Percentiles rank a stretch among this genome's conserved stretches.
Conservation (phyloP, 35 echinoderm and acorn worm species). For the Apostichopus japonicus region DNA sequence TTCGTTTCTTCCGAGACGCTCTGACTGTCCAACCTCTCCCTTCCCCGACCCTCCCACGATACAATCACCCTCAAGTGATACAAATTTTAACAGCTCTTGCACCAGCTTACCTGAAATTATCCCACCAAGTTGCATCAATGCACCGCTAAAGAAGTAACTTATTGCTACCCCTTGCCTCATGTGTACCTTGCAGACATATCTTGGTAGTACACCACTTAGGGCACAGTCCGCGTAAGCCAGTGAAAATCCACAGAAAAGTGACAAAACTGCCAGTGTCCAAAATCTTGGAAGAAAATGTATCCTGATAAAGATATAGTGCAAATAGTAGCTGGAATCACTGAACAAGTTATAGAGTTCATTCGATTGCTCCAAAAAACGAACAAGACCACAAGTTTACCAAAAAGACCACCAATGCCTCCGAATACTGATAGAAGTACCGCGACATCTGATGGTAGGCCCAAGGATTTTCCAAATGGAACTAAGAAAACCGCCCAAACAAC, state of each 20-base stretch:
- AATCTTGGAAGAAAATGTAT: background rate
- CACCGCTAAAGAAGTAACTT: constrained; percentile 30
- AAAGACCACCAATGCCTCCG: constrained; percentile 15
- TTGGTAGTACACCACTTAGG: background rate
- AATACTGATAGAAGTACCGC: background rate
- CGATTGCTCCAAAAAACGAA: background rate
- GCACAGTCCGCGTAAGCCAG: constrained; percentile 1
- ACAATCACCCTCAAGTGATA: too few species aligned
- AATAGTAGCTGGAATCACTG: background rate
- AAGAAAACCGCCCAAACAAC: constrained; percentile 23
- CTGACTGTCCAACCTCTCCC: too few species aligned
- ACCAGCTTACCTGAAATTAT: too few species aligned
- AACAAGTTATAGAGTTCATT: constrained; percentile 1
- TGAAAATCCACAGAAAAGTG: constrained; percentile 21
- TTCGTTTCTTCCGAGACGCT: too few species aligned
- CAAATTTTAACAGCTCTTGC: background rate
- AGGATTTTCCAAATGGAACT: background rate
- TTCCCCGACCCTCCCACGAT: too few species aligned
- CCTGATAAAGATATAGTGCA: background rate
- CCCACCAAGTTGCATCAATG: constrained; percentile 10
- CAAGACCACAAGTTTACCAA: constrained; percentile 3
- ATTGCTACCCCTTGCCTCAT: background rate
- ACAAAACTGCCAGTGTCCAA: background rate
- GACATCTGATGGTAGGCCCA: background rate
- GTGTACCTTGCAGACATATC: background rate